Percentiles rank a stretch among this genome's conserved stretches.
These are phyloP conservation scores for Stictonetta naevosa DNA, from an alignment of 2,113 vertebrate genomes.

Conservation along the genomic window DNA sequence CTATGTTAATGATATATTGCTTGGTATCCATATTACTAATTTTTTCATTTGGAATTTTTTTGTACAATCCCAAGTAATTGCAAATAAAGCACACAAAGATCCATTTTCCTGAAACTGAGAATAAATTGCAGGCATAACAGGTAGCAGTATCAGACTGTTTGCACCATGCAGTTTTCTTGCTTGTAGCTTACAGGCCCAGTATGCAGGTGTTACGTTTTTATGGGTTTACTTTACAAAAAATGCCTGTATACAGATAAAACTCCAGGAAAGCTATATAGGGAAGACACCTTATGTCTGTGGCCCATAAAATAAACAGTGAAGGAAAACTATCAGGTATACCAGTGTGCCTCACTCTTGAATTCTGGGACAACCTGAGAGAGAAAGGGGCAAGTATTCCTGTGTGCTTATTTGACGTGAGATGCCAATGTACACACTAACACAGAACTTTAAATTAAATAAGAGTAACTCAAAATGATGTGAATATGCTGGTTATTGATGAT, in stretches of 20 bases:
- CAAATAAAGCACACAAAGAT: neutral
- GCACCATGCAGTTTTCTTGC: neutral
- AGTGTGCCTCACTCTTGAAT: neutral
- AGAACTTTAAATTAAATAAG: neutral
- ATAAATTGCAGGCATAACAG: neutral
- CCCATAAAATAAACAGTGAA: neutral
- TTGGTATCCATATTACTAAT: neutral
- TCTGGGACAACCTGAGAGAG: neutral
- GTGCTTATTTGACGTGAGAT: neutral
- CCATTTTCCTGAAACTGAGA: neutral
- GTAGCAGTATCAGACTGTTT: neutral
- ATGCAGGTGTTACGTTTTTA: neutral
- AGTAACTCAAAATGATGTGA: neutral
- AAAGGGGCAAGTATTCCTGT: neutral
- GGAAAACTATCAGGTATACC: neutral
- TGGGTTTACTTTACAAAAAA: neutral
- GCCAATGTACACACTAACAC: neutral
- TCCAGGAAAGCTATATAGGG: neutral
- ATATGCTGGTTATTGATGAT: neutral
- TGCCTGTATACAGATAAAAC: neutral
- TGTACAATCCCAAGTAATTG: neutral
- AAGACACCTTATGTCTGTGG: neutral
- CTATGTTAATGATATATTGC: neutral
- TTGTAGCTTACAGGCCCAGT: neutral
- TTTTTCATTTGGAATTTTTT: neutral